Evolutionary conservation across 2,113 vertebrate genomes (phyloP), one percentile per base, ranked within the genome.

Genomic region (Tympanuchus pallidicinctus): DNA sequence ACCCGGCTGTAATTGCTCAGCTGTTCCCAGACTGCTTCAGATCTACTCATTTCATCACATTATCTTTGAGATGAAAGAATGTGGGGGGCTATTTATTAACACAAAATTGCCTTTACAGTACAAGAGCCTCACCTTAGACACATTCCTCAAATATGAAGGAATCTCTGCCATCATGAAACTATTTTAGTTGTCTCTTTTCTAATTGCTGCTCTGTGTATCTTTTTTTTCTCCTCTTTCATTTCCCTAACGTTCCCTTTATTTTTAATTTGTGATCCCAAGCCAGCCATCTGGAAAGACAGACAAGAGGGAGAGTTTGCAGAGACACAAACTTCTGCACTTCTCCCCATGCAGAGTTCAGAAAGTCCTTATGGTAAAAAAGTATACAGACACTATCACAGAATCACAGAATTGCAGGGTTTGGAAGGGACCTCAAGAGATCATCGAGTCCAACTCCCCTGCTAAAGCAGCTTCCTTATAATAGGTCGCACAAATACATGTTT

Each of bases 101-200:
- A 76, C 27, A 91, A 96, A 96, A 93, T 94, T 95, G 82, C 73
- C 65, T 92, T 92, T 96, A 93, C 80, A 93, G 86, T 87, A 90
- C 79, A 93, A 86, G 89, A 81, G 32, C 47, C 94, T 92, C 93
- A 96, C 97, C 91, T 97, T 88, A 89, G 86, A 95, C 74, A 94
- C 94, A 97, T 97, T 97, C 87, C 93, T 97, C 84, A 86, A 70
- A 85, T 90, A 91, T 97, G 96, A 98, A 97, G 96, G 95, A 94
- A 96, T 94, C 90, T 34, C 57, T 92, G 78, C 90, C 97, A 98
- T 98, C 97, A 84, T 98, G 97, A 98, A 97, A 88, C 97, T 76
- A 97, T 98, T 98, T 97, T 88, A 96, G 95, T 96, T 97, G 96
- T 97, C 97, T 97, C 90, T 96, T 96, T 88, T 94, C 81, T 98